Evolutionary conservation across 2,113 vertebrate genomes (phyloP).

Genomic region (Macroglossus sobrinus): DNA sequence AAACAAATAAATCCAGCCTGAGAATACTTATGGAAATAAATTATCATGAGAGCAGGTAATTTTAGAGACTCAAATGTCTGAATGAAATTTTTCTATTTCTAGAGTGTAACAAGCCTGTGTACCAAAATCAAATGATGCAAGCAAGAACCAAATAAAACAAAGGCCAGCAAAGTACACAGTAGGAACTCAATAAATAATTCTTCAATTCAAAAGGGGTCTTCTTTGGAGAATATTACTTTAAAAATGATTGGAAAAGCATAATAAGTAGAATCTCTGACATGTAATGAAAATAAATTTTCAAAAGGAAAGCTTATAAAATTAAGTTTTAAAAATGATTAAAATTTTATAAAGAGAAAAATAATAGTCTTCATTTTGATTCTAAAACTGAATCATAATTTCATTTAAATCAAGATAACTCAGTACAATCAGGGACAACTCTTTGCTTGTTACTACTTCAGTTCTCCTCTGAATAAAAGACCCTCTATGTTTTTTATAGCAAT

Average conservation of each 20-base stretch:
- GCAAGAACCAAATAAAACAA: not conserved
- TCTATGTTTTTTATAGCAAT: not conserved
- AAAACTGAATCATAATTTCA: conserved; percentile 37
- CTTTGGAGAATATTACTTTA: conserved; percentile 14
- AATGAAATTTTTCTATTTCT: not conserved
- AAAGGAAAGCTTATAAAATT: conserved; percentile 30
- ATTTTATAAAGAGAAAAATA: conserved; percentile 23
- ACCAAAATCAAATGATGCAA: conserved; percentile 5
- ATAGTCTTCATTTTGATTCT: conserved; percentile 15
- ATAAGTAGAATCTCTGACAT: not conserved
- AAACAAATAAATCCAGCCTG: not conserved
- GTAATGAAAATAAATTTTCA: conserved; percentile 29
- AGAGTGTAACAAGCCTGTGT: not conserved
- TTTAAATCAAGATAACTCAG: conserved; percentile 19
- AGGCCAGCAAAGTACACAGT: not conserved
- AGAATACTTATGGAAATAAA: conserved; percentile 2
- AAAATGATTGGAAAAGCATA: conserved; percentile 35
- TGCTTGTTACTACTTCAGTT: not conserved
- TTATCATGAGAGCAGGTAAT: not conserved
- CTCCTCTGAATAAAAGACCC: not conserved
- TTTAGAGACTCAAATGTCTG: not conserved
- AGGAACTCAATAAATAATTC: not conserved
- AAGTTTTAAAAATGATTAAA: conserved; percentile 37
- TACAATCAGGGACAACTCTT: conserved; percentile 5
- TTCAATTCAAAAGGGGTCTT: conserved; percentile 10